phyloP scores from a whole-genome alignment of 2,797 vertebrate species.

The Eulemur rubriventer region DNA sequence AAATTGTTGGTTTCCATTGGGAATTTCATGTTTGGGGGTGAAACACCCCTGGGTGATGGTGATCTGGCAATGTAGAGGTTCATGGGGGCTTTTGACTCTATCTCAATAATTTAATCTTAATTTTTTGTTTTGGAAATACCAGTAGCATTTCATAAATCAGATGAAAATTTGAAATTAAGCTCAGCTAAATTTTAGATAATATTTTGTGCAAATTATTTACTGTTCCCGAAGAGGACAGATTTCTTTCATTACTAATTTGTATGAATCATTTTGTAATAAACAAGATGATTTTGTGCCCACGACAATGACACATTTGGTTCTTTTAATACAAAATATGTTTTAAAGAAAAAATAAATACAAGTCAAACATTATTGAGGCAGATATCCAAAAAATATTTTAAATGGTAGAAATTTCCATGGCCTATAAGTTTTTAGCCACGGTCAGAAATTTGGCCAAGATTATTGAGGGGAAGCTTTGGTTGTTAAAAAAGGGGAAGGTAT shows the following conservation, averaged over 20 bases:
- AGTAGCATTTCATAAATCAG: neutral
- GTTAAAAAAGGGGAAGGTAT: neutral
- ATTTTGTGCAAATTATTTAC: conserved; percentile 66
- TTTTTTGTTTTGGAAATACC: conserved; percentile 52
- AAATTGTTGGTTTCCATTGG: neutral
- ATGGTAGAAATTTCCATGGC: neutral
- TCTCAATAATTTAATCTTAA: neutral
- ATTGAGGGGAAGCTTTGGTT: neutral
- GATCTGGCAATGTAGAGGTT: neutral
- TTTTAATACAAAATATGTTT: conserved; percentile 65
- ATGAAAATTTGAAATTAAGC: conserved; percentile 28
- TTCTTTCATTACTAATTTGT: conserved; percentile 70
- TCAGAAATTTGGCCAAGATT: conserved; percentile 39
- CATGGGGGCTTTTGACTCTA: neutral
- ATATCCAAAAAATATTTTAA: conserved; percentile 4
- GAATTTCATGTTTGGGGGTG: neutral
- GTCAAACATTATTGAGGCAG: conserved; percentile 36
- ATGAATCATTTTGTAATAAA: conserved; percentile 73
- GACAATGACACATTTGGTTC: conserved; percentile 58
- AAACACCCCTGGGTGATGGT: neutral
- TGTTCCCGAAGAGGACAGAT: conserved; percentile 35
- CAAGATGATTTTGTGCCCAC: conserved; percentile 58
- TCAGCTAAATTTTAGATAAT: conserved; percentile 43
- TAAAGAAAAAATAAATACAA: conserved; percentile 50
- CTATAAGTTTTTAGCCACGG: neutral